Evolutionary conservation across 2,888 invertebrate genomes (phyloP), one percentile per base, ranked within the genome.

Genomic region (Zelleria hepariella): DNA sequence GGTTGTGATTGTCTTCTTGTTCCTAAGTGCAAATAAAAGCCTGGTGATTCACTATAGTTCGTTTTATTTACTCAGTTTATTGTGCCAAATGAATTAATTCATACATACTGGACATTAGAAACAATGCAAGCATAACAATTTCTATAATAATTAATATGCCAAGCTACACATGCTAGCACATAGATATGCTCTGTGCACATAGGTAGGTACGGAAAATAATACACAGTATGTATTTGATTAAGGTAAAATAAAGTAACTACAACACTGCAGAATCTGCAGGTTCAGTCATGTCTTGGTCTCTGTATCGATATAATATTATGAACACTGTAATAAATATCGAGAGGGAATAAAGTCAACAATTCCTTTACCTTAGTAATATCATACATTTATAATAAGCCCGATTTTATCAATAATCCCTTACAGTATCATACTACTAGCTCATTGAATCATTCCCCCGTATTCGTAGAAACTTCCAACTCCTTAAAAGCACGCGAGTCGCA

Each of bases 71-170:
- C 73, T 82, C 79, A 78, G 81, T 86, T 88, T 87, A 88, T 86
- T 87, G 86, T 87, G 87, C 86, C 86, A 86, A 86, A 86, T 78
- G 82, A 88, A 84, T 86, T 79, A 78, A 81, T 86, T 86, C 84
- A 86, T 86, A 86, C 84, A 86, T 86, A 84, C 78, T 82, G 85
- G 83, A 86, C 84, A 85, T 85, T 81, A 76, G 84, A 86, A 88
- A 86, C 82, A 86, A 88, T 86, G 82, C 82, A 87, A 87, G 86
- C 86, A 84, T 82, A 84, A 81, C 77, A 79, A 84, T 79, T 75
- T 77, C 70, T 80, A 68, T 69, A 67, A 67, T 80, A 80, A 80
- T 80, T 78, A 77, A 73, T 78, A 81, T 83, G 82, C 80, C 80
- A 78, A 78, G 78, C 74, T 73, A 72, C 68, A 73, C 72, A 75